Evolutionary conservation across 2,797 vertebrate species (phyloP).

Genomic region (Coendou prehensilis): DNA sequence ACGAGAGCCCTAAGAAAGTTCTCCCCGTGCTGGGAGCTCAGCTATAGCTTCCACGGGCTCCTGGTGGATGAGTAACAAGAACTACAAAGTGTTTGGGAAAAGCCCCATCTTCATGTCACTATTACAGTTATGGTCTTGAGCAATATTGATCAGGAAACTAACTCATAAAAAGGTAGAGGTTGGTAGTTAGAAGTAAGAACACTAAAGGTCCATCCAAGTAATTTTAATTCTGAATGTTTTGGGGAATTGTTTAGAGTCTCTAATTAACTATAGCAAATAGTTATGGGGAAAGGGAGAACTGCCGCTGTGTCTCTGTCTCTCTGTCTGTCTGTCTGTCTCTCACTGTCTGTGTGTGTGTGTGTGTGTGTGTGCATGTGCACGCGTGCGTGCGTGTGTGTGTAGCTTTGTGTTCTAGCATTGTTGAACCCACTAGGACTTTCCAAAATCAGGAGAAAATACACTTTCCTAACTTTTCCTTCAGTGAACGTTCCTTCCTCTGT

Average conservation of each 20-base stretch:
- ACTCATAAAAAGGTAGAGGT: not conserved
- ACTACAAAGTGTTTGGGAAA: conserved; percentile 26
- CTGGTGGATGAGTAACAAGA: conserved; percentile 11
- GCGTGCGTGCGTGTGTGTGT: not conserved
- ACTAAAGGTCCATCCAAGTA: not conserved
- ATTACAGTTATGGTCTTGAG: conserved; percentile 10
- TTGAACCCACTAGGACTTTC: not conserved
- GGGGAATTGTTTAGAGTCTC: not conserved
- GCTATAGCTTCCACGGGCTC: not conserved
- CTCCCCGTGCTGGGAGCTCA: not conserved
- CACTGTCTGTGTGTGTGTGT: not conserved
- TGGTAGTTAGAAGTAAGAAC: conserved; percentile 40
- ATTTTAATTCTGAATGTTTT: conserved; percentile 57
- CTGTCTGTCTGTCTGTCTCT: not conserved
- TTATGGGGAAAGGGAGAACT: not conserved
- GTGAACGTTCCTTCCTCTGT: not conserved
- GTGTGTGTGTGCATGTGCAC: not conserved
- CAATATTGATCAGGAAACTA: conserved; percentile 8
- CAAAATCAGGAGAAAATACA: conserved; percentile 27
- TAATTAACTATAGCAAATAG: conserved; percentile 31
- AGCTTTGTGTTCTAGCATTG: not conserved
- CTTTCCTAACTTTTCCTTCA: conserved; percentile 31
- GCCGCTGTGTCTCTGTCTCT: not conserved
- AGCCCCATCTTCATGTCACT: not conserved
- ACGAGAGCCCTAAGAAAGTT: not conserved